Base-by-base conservation (phyloP, 2,888 invertebrate species). In the Cheilosia vulpina region DNA sequence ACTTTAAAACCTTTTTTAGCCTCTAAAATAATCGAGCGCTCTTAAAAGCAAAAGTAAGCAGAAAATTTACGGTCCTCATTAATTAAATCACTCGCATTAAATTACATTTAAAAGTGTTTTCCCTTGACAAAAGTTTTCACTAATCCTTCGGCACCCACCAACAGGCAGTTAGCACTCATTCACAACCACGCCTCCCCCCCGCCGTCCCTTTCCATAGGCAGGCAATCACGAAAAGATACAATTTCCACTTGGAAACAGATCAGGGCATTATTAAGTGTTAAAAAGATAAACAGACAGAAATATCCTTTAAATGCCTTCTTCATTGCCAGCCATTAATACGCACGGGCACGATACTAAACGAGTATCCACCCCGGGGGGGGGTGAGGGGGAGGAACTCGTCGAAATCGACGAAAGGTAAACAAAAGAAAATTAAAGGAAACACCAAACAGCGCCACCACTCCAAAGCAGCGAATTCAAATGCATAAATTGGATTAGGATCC, bases 21-120 rank as follows among this genome's bases (percentile, higher is more conserved):
- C 43, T 45, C 11, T 43, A n/a, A 50, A 52, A 38, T 66, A 68
- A 73, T 72, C 55, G 65, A 55, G 19, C 17, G 27, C 62, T 52
- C 71, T 34, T 79, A 84, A 60, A 47, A 5, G 38, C 55, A 80
- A 85, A 57, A 76, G 47, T 38, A 38, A 13, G 62, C 57, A 19
- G n/a, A 50, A 60, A 72, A 85, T 85, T 85, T 81, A 85, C 81
- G 76, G 53, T 45, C 11, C 68, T 63, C 72, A 72, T 85, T 81
- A 81, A 85, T 85, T 77, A 85, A 76, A 77, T 63, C 68, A 81
- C 81, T 77, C 68, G 66, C 76, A 58, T 76, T 72, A 85, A 81
- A 81, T 76, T 63, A 77, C 65, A 58, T 52, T 77, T 41, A 62
- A 81, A 76, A 55, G 31, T 57, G 27, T 57, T 52, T 11, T 47